A percentile compares a stretch with the other conserved stretches of the same genome.
Evolutionary conservation across 2,888 invertebrate genomes (phyloP).

Genomic region (Nasonia oneida): DNA sequence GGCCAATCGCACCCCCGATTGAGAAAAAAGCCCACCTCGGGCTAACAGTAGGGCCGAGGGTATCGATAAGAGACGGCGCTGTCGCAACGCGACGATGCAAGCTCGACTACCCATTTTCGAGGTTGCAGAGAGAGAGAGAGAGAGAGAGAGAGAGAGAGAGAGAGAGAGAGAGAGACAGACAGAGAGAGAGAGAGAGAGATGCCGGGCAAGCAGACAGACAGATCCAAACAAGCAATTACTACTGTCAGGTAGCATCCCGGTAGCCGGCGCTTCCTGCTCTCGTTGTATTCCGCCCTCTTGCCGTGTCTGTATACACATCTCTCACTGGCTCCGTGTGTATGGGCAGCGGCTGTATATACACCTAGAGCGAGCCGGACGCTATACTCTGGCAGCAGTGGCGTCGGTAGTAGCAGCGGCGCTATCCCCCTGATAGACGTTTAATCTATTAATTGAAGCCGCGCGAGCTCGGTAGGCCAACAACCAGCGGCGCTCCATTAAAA

Average conservation of each 20-base stretch:
- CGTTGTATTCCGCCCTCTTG: constrained; percentile 26
- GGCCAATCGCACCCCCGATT: background rate
- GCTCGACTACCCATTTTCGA: constrained; percentile 60
- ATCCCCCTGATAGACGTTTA: constrained; percentile 61
- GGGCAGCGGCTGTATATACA: background rate
- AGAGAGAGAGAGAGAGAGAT: constrained; percentile 14
- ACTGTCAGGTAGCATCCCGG: constrained; percentile 60
- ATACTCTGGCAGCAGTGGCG: background rate
- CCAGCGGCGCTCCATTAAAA: constrained; percentile 54
- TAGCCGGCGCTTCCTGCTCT: constrained; percentile 8
- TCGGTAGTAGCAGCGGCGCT: background rate
- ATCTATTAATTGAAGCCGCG: constrained; percentile 63
- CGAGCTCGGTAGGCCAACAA: background rate
- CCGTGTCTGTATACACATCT: background rate
- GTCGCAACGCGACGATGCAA: constrained; percentile 15
- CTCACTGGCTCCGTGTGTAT: background rate
- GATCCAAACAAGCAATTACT: constrained; percentile 67
- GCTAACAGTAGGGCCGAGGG: background rate
- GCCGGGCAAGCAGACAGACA: constrained; percentile 46
- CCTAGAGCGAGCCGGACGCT: constrained; percentile 4
- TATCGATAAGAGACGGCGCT: constrained; percentile 1
- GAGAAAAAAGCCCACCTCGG: background rate
- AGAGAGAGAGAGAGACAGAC: constrained; percentile 23
- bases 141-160: constrained; percentile 18
- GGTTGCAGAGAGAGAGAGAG: constrained; percentile 48